These are phyloP conservation scores for Spodoptera picta DNA, from an alignment of 2,888 invertebrate genomes.

Conservation along the genomic window DNA sequence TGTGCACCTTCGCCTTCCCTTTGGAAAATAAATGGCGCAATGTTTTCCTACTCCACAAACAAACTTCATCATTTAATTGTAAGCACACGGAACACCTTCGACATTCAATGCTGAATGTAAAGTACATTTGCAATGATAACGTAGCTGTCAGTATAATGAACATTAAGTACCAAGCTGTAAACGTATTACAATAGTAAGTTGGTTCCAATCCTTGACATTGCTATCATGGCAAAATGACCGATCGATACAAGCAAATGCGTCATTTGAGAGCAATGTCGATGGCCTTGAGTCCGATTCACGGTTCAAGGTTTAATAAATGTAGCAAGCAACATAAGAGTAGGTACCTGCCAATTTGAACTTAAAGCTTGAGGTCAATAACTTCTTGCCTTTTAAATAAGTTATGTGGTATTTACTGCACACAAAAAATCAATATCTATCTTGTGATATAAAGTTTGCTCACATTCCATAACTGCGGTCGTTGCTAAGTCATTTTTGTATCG, in stretches of 20 bases:
- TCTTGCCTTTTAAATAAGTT: conserved; percentile 52
- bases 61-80: too few species aligned
- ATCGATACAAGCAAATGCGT: conserved; percentile 79
- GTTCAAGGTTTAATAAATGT: conserved; percentile 72
- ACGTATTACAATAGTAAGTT: conserved; percentile 48
- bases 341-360: conserved; percentile 62
- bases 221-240: conserved; percentile 73
- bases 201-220: conserved; percentile 81
- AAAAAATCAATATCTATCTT: conserved; percentile 27
- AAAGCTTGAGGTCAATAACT: conserved; percentile 75
- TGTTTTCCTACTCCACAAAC: too few species aligned
- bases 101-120: conserved; percentile 27
- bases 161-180: conserved; percentile 15
- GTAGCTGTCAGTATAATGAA: conserved; percentile 8
- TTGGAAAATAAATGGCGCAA: too few species aligned
- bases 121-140: conserved; percentile 12
- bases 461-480: conserved; percentile 18
- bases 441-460: conserved; percentile 36
- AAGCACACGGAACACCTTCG: conserved; percentile 1
- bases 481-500: not conserved
- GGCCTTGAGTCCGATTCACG: conserved; percentile 79
- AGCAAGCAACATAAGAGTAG: conserved; percentile 63
- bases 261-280: conserved; percentile 82
- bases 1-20: too few species aligned
- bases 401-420: conserved; percentile 39